Conservation (phyloP, 1,140 invertebrate species). For the Trichonephila clavipes region DNA sequence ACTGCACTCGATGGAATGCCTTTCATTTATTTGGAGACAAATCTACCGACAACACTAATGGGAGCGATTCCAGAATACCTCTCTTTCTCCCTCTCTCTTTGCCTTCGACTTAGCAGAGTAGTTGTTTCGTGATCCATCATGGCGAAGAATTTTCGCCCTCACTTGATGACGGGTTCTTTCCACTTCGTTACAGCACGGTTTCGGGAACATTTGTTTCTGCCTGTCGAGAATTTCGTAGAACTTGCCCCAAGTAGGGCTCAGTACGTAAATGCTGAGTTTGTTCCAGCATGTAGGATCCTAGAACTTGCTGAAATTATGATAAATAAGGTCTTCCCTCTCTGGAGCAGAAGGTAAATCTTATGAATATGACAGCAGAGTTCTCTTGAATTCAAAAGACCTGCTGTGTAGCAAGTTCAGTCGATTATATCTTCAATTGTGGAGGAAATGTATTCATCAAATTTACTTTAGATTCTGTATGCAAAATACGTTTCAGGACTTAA, state of each 20-base stretch:
- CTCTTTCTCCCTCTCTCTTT: not conserved
- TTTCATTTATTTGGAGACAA: constrained; percentile 69
- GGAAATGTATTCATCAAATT: no score
- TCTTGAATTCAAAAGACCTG: not conserved
- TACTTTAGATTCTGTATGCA: no score
- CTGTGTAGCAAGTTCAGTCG: not conserved
- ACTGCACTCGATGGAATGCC: constrained; percentile 23
- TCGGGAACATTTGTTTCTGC: constrained; percentile 47
- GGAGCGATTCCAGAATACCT: constrained; percentile 55
- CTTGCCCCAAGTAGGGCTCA: constrained; percentile 1
- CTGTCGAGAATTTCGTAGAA: constrained; percentile 13
- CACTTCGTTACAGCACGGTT: constrained; percentile 32
- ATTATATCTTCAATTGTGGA: no score
- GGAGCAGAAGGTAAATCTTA: not conserved
- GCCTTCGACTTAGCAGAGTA: constrained; percentile 24
- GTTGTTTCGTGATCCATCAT: constrained; percentile 56
- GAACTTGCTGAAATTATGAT: constrained; percentile 31
- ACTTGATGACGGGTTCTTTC: not conserved
- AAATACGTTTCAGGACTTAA: no score
- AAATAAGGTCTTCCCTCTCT: not conserved
- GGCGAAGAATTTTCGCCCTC: constrained; percentile 32
- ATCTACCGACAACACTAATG: constrained; percentile 61
- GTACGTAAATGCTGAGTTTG: not conserved
- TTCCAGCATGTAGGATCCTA: not conserved
- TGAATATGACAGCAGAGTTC: not conserved